Evolutionary conservation across 2,113 vertebrate species (phyloP).

Genomic region (Boleophthalmus pectinirostris): DNA sequence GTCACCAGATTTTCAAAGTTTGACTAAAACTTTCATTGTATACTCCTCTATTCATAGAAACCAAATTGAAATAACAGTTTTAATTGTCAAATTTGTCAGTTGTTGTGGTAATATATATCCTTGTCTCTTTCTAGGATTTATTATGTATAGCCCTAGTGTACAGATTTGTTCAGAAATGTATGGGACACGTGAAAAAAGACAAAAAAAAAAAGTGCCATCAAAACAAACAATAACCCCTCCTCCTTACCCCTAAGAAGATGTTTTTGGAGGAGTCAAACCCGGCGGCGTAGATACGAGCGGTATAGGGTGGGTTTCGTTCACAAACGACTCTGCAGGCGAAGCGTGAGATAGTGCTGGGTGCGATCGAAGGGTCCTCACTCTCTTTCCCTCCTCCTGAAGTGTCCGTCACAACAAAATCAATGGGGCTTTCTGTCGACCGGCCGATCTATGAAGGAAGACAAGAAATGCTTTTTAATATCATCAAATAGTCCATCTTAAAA

Average conservation of each 20-base stretch:
- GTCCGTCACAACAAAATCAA: slow-evolving; percentile 98
- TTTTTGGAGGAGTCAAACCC: slow-evolving; percentile 89
- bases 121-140: no score
- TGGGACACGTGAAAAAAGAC: no score
- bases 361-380: slow-evolving; percentile 88
- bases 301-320: slow-evolving; percentile 89
- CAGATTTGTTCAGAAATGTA: no score
- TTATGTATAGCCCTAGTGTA: no score
- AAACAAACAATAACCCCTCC: background rate
- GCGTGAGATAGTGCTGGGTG: slow-evolving; percentile 97
- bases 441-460: slow-evolving; percentile 81
- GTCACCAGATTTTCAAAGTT: no score
- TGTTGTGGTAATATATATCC: no score
- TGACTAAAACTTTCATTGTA: no score
- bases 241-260: slow-evolving; percentile 85
- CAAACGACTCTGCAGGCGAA: slow-evolving; percentile 98
- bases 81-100: no score
- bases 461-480: no score
- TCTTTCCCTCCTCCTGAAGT: slow-evolving; percentile 82
- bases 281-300: slow-evolving; percentile 94
- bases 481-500: no score
- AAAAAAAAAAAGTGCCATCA: background rate
- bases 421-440: slow-evolving; percentile 95
- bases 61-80: no score
- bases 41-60: no score